These are phyloP conservation scores for Harpagifer antarcticus DNA, from an alignment of 2,797 vertebrate species.

Conservation along the genomic window DNA sequence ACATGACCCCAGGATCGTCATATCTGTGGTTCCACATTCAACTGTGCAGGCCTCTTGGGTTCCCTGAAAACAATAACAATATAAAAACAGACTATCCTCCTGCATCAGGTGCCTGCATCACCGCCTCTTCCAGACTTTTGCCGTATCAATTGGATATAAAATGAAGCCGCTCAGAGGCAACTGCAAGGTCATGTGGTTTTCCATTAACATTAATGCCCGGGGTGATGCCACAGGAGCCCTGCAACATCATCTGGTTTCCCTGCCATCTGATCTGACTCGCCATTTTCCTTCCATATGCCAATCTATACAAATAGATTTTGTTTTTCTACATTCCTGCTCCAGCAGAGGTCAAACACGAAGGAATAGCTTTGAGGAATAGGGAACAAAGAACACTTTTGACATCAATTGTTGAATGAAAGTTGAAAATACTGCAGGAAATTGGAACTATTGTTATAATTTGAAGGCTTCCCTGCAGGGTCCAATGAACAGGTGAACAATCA, in stretches of 20 bases:
- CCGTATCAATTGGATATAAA: slow-evolving; percentile 74
- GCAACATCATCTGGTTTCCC: slow-evolving; percentile 75
- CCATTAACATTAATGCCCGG: slow-evolving; percentile 77
- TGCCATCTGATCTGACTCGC: slow-evolving; percentile 70
- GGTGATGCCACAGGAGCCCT: slow-evolving; percentile 70
- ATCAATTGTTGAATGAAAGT: background rate
- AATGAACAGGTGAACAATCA: slow-evolving; percentile 16
- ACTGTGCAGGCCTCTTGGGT: slow-evolving; percentile 41
- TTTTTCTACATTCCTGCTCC: slow-evolving; percentile 34
- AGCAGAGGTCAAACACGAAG: slow-evolving; percentile 24
- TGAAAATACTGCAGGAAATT: background rate
- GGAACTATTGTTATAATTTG: background rate
- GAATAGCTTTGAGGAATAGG: background rate
- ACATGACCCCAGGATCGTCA: slow-evolving; percentile 48
- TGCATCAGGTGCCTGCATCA: slow-evolving; percentile 61
- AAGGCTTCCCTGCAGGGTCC: background rate
- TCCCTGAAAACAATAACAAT: slow-evolving; percentile 21
- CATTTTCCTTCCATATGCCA: slow-evolving; percentile 56
- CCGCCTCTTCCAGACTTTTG: slow-evolving; percentile 55
- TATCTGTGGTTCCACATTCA: slow-evolving; percentile 24
- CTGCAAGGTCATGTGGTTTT: slow-evolving; percentile 76
- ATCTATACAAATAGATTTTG: slow-evolving; percentile 67
- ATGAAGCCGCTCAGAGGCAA: slow-evolving; percentile 65
- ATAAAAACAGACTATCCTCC: slow-evolving; percentile 39
- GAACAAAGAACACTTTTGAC: background rate